Evolutionary conservation across 2,888 invertebrate genomes (phyloP), one percentile per base, ranked within the genome.

Genomic region (Aphelenchoides bicaudatus): DNA sequence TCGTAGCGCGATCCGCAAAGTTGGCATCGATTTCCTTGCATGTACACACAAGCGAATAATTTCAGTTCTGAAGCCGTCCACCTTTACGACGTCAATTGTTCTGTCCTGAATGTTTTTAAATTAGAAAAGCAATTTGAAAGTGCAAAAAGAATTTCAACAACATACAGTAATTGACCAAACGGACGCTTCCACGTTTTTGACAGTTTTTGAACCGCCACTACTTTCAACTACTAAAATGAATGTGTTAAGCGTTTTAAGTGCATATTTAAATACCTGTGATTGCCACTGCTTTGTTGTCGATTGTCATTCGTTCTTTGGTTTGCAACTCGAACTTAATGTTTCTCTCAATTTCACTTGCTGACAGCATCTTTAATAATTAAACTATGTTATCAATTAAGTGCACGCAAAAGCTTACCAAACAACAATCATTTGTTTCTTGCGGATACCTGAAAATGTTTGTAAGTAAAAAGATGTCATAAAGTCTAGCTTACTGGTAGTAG

Each of bases 381-480:
- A 10, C 34, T 13, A 13, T 43, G 46, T 43, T 8, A 43, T 13
- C 13, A 43, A 10, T 16, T 16, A 13, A 13, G 46, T 43, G 62
- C 63, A 3, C 59, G 61, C 1, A 66, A 64, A 62, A n/a, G n/a
- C 66, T 68, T 57, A 63, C 65, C 13, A 67, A 66, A 50, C 64
- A 67, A 30, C 67, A 68, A 31, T 50, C 63, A 56, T 75, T 76
- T 25, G 71, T 70, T 47, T 75, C 75, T 55, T 75, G 75, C 0
- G 75, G 75, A 49, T 77, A 74, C n/a, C 27, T 72, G 68, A 50
- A 5, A 64, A n/a, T n/a, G n/a, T n/a, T n/a, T n/a, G n/a, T n/a
- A n/a, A n/a, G n/a, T n/a, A n/a, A 53, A 2, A 30, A 21, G 21
- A 52, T 19, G 23, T 56, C 23, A n/a, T 46, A 70, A n/a, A n/a